phyloP scores from a whole-genome alignment of 1,140 invertebrate species.

The Potamilus streckersoni region DNA sequence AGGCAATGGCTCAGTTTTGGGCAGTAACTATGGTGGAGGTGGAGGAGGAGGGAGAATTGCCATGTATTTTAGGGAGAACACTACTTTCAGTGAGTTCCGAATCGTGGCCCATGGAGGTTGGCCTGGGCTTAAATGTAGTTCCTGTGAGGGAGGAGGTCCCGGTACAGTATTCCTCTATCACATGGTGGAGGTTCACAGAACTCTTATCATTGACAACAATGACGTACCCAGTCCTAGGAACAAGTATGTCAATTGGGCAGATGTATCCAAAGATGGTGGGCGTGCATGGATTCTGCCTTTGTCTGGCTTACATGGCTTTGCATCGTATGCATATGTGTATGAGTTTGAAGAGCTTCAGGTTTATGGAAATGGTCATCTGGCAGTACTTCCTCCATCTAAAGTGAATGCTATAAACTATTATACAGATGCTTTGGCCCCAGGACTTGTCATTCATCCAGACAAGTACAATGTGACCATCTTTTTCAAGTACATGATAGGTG shows the following conservation, averaged over 20 bases:
- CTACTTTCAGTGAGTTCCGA: conserved; percentile 53
- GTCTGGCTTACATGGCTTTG: conserved; percentile 49
- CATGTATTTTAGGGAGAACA: conserved; percentile 49
- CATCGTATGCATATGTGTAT: conserved; percentile 29
- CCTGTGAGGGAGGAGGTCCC: conserved; percentile 46
- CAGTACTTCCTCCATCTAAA: conserved; percentile 37
- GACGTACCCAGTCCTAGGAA: conserved; percentile 35
- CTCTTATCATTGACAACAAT: conserved; percentile 54
- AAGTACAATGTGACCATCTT: conserved; percentile 49
- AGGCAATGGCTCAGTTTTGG: conserved; percentile 31
- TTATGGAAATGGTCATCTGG: conserved; percentile 55
- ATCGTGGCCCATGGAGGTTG: conserved; percentile 50
- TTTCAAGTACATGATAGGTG: conserved; percentile 60
- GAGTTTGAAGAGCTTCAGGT: conserved; percentile 57
- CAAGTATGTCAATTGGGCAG: conserved; percentile 47
- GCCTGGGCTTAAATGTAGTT: conserved; percentile 30
- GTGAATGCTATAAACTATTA: conserved; percentile 12
- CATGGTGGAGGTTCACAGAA: conserved; percentile 42
- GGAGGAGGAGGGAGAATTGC: conserved; percentile 53
- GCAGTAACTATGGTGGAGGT: conserved; percentile 34
- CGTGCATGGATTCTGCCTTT: conserved; percentile 55
- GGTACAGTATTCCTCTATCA: conserved; percentile 56
- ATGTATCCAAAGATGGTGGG: conserved; percentile 39
- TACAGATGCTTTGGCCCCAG: conserved; percentile 9
- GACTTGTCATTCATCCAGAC: conserved; percentile 15